Percentiles rank a stretch among this genome's conserved stretches.
These are phyloP conservation scores for Nomia melanderi DNA, from an alignment of 1,140 invertebrate species.

Conservation along the genomic window DNA sequence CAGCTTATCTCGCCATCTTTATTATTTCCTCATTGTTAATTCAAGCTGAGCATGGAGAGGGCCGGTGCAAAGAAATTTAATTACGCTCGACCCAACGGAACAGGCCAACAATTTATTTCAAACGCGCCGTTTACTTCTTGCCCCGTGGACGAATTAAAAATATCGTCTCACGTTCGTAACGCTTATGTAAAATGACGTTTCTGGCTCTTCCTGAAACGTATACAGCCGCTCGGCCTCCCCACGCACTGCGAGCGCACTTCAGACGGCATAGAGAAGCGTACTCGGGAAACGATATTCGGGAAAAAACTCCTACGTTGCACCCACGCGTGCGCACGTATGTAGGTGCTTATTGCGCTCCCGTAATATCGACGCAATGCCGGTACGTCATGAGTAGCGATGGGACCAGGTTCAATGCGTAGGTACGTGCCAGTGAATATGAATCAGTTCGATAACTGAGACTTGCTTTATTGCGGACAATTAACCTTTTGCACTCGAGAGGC, in stretches of 20 bases:
- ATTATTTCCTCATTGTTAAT: neutral
- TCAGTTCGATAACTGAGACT: neutral
- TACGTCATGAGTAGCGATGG: constrained; percentile 20
- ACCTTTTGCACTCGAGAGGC: too few species aligned
- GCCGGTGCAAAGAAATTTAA: constrained; percentile 3
- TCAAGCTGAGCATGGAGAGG: neutral
- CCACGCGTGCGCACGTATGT: constrained; percentile 28
- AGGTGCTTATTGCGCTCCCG: constrained; percentile 51
- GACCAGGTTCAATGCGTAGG: neutral
- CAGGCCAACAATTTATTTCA: constrained; percentile 14
- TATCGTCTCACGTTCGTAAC: neutral
- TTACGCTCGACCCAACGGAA: neutral
- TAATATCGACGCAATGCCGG: constrained; percentile 40
- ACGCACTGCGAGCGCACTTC: constrained; percentile 28
- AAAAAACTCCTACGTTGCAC: constrained; percentile 31
- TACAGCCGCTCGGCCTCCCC: neutral
- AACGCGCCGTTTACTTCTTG: neutral
- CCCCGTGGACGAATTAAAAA: constrained; percentile 15
- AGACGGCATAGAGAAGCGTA: constrained; percentile 18
- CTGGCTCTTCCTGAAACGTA: constrained; percentile 22
- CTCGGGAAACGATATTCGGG: constrained; percentile 9
- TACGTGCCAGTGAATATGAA: neutral
- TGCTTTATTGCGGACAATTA: too few species aligned
- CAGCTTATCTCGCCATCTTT: neutral
- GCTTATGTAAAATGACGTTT: constrained; percentile 10